phyloP scores from a whole-genome alignment of 1,140 invertebrate genomes.

The Nymphalis io region DNA sequence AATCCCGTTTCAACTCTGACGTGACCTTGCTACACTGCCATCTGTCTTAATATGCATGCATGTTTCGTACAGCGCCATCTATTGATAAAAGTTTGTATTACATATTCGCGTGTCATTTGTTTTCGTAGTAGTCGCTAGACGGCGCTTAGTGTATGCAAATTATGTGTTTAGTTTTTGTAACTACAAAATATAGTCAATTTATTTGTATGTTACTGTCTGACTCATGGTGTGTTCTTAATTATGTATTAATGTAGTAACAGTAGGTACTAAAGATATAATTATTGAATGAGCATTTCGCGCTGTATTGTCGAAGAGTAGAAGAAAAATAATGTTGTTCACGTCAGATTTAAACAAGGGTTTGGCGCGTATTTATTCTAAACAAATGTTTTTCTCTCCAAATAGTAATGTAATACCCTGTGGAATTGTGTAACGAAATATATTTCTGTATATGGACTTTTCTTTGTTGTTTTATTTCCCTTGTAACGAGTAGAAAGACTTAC shows the following conservation, averaged over 20 bases:
- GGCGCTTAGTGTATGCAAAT: not conserved
- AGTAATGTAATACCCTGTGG: constrained; percentile 31
- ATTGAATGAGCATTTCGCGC: not conserved
- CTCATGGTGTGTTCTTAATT: not conserved
- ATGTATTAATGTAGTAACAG: not conserved
- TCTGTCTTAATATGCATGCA: not conserved
- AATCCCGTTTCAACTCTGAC: not conserved
- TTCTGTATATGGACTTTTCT: constrained; percentile 39
- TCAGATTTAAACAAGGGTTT: constrained; percentile 8
- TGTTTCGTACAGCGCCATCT: not conserved
- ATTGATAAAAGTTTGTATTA: not conserved
- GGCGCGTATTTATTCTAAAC: constrained; percentile 5
- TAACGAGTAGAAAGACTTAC: not conserved
- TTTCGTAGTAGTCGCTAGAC: not conserved
- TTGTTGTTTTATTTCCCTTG: constrained; percentile 28
- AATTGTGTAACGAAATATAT: constrained; percentile 46
- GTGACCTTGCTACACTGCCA: constrained; percentile 5
- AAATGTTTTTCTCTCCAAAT: constrained; percentile 18
- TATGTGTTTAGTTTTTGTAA: not conserved
- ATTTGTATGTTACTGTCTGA: not conserved
- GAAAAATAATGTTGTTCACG: not conserved
- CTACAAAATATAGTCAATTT: not conserved
- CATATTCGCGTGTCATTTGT: not conserved
- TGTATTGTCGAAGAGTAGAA: not conserved
- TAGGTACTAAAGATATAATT: not conserved